phyloP scores from a whole-genome alignment of 1,140 invertebrate genomes.

The Akabosia matsudoensis region DNA sequence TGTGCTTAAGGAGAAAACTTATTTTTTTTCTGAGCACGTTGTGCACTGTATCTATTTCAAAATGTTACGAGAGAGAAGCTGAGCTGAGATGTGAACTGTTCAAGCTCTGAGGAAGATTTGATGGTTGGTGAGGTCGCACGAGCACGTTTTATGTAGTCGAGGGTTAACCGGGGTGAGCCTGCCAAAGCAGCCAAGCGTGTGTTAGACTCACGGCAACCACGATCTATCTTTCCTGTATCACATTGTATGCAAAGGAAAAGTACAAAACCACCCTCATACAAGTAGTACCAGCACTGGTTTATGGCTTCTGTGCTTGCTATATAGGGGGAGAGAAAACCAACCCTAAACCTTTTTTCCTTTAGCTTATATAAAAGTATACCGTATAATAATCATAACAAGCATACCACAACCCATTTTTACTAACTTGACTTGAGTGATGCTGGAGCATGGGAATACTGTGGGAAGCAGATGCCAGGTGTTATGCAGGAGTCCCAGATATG shows the following conservation, averaged over 20 bases:
- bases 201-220: conserved; percentile 35
- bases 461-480: conserved; percentile 46
- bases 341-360: neutral
- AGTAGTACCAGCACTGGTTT: neutral
- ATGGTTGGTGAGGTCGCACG: conserved; percentile 36
- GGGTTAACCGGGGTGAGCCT: neutral
- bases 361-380: neutral
- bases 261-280: neutral
- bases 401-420: neutral
- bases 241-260: neutral
- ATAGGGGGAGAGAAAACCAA: neutral
- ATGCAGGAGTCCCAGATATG: conserved; percentile 38
- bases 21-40: no score
- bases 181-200: conserved; percentile 32
- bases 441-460: conserved; percentile 25
- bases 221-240: conserved; percentile 17
- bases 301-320: neutral
- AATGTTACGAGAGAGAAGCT: conserved; percentile 9
- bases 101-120: conserved; percentile 31
- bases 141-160: conserved; percentile 41
- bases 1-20: conserved; percentile 3
- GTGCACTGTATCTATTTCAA: neutral
- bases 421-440: conserved; percentile 17
- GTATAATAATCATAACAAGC: conserved; percentile 9
- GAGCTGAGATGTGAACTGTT: conserved; percentile 33